Base-by-base conservation (phyloP, 2,888 invertebrate genomes). In the Polydrusus pterygomalis region DNA sequence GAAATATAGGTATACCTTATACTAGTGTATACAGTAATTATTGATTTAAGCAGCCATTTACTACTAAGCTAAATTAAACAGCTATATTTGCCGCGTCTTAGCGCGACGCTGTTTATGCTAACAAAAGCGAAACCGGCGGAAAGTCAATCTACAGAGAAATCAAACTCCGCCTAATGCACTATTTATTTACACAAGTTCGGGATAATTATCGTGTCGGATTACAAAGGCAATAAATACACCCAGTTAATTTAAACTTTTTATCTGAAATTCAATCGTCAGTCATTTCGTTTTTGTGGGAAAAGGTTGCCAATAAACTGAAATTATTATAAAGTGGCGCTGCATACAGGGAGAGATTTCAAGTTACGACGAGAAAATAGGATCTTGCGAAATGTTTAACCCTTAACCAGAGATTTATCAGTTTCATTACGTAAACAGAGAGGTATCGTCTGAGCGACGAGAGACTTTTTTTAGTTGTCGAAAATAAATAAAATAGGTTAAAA, bases 121-220 rank as follows among this genome's bases (percentile, higher is more conserved):
- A 58, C 70, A 62, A 62, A 70, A 62, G 60, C 70, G 43, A 70
- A 49, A 49, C 73, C 62, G 45, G 15, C 67, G 63, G 64, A 74
- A 74, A 74, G 74, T 69, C 69, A 69, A 74, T 70, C 74, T 68
- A 70, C 68, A 68, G 69, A 69, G 68, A 74, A 68, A 74, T 68
- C 74, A 68, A 54, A 63, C 56, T 64, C 17, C 69, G 74, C 65
- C 58, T 77, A 77, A 74, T 77, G 77, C 68, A 77, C 70, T 74
- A 74, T 77, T 77, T 77, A 77, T 77, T 77, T 77, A 77, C 77
- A 56, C 71, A 74, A 62, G 70, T 74, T 72, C 67, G 18, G 64
- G 62, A 71, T 77, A 77, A 74, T 74, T 74, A 74, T 77, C 70
- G 77, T 74, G 71, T 77, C 70, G 34, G 49, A 70, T 77, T 74